A percentile compares a stretch with the other conserved stretches of the same genome.
Evolutionary conservation across 2,113 vertebrate species (phyloP).

Genomic region (Gila orcuttii): DNA sequence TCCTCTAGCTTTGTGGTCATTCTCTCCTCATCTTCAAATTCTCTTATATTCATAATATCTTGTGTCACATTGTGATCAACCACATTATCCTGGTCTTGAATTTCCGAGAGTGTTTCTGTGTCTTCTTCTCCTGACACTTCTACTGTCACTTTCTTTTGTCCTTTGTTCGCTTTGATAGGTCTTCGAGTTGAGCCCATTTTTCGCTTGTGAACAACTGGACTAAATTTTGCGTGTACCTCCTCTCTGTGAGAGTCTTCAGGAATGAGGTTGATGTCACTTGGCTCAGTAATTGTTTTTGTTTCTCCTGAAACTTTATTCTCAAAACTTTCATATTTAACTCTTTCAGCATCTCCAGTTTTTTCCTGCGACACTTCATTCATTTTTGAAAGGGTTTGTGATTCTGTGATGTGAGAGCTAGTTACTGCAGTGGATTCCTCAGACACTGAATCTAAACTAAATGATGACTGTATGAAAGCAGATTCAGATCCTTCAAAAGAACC

Average conservation of each 20-base stretch:
- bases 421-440: too few relatives aligned
- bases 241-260: background rate
- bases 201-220: background rate
- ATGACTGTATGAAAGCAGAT: background rate
- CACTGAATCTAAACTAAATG: background rate
- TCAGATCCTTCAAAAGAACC: background rate
- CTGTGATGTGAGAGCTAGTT: too few relatives aligned
- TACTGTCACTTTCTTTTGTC: background rate
- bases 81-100: too few relatives aligned
- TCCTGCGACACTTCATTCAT: background rate
- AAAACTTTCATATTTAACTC: background rate
- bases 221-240: background rate
- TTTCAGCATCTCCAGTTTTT: background rate
- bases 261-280: background rate
- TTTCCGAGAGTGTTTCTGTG: background rate
- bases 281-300: background rate
- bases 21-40: too few relatives aligned
- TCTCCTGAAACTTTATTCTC: background rate
- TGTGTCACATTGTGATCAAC: too few relatives aligned
- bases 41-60: too few relatives aligned
- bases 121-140: background rate
- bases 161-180: constrained; percentile 6
- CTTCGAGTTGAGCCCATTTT: constrained; percentile 29
- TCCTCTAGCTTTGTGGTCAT: too few relatives aligned
- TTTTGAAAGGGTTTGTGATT: too few relatives aligned